Conservation (phyloP, 2,888 invertebrate genomes). For the Lathronympha strigana region DNA sequence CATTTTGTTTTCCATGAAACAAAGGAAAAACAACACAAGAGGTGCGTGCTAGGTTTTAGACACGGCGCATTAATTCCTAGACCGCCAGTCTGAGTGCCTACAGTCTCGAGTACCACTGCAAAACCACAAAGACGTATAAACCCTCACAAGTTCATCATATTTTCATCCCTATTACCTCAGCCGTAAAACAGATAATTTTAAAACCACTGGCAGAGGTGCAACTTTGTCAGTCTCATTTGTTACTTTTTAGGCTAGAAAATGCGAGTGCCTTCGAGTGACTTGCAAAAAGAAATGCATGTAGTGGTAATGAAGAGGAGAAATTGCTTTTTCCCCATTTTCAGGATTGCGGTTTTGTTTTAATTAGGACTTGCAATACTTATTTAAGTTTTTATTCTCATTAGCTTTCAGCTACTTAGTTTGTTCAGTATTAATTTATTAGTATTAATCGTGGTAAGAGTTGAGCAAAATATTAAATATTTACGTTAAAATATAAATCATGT, state of each 20-base stretch:
- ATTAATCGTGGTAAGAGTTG: too few relatives aligned
- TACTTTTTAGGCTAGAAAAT: slow-evolving; percentile 60
- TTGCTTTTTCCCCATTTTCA: slow-evolving; percentile 38
- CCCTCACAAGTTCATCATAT: not conserved
- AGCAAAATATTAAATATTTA: too few relatives aligned
- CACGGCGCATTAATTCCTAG: slow-evolving; percentile 79
- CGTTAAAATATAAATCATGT: too few relatives aligned
- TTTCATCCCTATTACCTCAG: slow-evolving; percentile 8
- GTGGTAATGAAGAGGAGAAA: slow-evolving; percentile 54
- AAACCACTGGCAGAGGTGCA: slow-evolving; percentile 43
- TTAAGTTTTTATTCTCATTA: not conserved
- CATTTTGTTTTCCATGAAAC: slow-evolving; percentile 56
- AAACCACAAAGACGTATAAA: slow-evolving; percentile 45
- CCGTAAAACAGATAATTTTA: slow-evolving; percentile 8
- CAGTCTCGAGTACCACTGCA: slow-evolving; percentile 67
- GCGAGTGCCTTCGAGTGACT: slow-evolving; percentile 58
- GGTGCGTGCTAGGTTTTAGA: slow-evolving; percentile 74
- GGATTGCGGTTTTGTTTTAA: slow-evolving; percentile 31
- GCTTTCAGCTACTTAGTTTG: not conserved
- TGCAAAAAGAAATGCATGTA: slow-evolving; percentile 52
- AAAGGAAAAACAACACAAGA: slow-evolving; percentile 61
- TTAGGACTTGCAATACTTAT: slow-evolving; percentile 1
- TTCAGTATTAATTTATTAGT: too few relatives aligned
- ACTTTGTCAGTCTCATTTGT: slow-evolving; percentile 56
- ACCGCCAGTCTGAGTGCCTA: slow-evolving; percentile 70